Evolutionary conservation across 2,797 vertebrate species (phyloP), one percentile per base, ranked within the genome.

Genomic region (Macroramphosus scolopax): DNA sequence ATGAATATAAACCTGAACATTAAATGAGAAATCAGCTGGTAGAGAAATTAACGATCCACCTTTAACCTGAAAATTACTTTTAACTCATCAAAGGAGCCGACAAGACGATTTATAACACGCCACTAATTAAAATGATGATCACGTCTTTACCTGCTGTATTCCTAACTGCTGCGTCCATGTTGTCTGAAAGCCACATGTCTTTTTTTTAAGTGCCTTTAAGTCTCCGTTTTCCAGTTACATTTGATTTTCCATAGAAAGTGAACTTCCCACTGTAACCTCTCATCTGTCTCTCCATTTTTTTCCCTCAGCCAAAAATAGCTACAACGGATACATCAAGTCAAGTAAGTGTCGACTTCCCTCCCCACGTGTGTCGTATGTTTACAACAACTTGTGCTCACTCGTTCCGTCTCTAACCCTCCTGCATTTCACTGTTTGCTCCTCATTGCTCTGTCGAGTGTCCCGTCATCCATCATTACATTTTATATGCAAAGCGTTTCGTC

Each of bases 261-360:
- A 9, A 36, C 11, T n/a, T 10, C 10, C 5, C 1, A 17, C 10
- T 80, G 48, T 89, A 84, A 89, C 79, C 63, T 81, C 48, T 83
- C 80, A 72, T 83, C 51, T 87, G 73, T 88, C 64, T 90, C 68
- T 89, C 61, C 79, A 72, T 36, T 49, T 37, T 24, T 86, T 89
- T 68, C 85, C 78, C 82, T 82, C 85, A 92, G 91, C 90, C 80
- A 92, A 92, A 88, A 91, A 87, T 88, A 91, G 82, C 84, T 91
- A 90, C 87, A 92, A 92, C 53, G 91, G 91, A 90, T 91, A 89
- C 85, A 91, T 92, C 86, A 92, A 90, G 84, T 88, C 91, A 89
- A 89, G 91, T 92, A 91, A 92, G 90, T 91, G 80, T 64, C 68
- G 14, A 65, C 68, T 63, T 72, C 45, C 47, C 46, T 70, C 59